Base-by-base conservation (phyloP, 37 sponge, comb jelly and placozoan genomes). In the Agelas oroides region DNA sequence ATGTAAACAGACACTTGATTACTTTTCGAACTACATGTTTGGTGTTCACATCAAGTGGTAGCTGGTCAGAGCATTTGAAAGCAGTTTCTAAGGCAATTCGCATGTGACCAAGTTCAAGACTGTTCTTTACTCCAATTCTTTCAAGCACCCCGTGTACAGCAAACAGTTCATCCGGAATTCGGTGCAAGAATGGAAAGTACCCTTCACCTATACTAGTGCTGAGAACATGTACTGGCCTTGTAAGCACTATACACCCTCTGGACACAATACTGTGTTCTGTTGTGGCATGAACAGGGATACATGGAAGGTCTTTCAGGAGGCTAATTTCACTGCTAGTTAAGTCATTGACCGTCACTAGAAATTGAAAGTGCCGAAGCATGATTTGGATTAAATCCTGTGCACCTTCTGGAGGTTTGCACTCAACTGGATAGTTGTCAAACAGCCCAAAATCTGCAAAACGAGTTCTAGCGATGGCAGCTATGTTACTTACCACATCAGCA, bases 401-500 rank as follows among this genome's bases (percentile, higher is more conserved):
- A 46, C 46, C 46, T 8, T 46, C 53, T 19, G 80, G 64, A 25
- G 55, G 53, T 17, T 21, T 23, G 19, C 30, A 24, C 0, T 28
- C 31, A 33, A 0, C 52, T 63, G 87, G 66, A 73, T 74, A 84
- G 21, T 77, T 89, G 17, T 40, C 18, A 65, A 89, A 84, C 19
- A 84, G 73, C 18, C n/a, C n/a, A 15, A 33, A 20, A 27, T 81
- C 59, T 53, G 86, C 24, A 63, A 71, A 79, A 12, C 71, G 52
- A 11, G 41, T n/a, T 68, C 66, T 3, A 38, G 65, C 80, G 20
- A 90, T 81, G 27, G 73, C 67, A 5, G 18, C 75, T 2, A 90
- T 38, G 39, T 90, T 84, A 3, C 75, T 8, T 40, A 80, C 34
- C n/a, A 90, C 91, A 80, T 90, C 76, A 27, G 5, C 16, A 31